Evolutionary conservation across 2,797 vertebrate genomes (phyloP), one percentile per base, ranked within the genome.

Genomic region (Jordanella pulchra): DNA sequence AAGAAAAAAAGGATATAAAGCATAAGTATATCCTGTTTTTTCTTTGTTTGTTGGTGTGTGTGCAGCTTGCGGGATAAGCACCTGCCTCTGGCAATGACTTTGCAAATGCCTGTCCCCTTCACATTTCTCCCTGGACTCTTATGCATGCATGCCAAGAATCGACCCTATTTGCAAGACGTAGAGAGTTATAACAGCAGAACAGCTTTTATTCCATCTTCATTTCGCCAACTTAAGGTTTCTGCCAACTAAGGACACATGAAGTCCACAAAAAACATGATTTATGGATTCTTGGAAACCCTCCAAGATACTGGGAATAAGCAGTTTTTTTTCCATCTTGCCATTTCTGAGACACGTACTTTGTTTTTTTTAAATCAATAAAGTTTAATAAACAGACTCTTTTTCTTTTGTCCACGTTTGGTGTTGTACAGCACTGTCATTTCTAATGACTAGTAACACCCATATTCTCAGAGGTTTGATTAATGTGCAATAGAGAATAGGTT

Each of bases 371-470:
- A 68, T 68, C 67, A 55, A 68, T 55, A 68, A 44, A 54, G 15
- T 68, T 42, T 68, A 68, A 68, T 68, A 54, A 68, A 68, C 23
- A 54, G 7, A 10, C 66, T 28, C 11, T 53, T 39, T n/a, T 35
- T 54, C 60, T 44, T 53, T n/a, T 54, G 67, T 42, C 65, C 66
- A 39, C n/a, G 17, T 54, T 5, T 39, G 25, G 50, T 67, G 66
- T 28, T 54, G 65, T 27, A 30, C 4, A 23, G 18, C 50, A 15
- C 48, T 55, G 15, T 55, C 67, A 21, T 44, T 68, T 13, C 35
- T 44, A 1, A 27, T 28, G 51, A 44, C 51, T 67, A 67, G 51
- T 67, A 25, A 67, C 48, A 67, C 5, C 60, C 35, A 42, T 32
- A 35, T 42, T 65, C 25, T 65, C 30, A 27, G 28, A 4, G 18